phyloP scores from a whole-genome alignment of 1,140 invertebrate genomes.

The Phymastichus coffea region DNA sequence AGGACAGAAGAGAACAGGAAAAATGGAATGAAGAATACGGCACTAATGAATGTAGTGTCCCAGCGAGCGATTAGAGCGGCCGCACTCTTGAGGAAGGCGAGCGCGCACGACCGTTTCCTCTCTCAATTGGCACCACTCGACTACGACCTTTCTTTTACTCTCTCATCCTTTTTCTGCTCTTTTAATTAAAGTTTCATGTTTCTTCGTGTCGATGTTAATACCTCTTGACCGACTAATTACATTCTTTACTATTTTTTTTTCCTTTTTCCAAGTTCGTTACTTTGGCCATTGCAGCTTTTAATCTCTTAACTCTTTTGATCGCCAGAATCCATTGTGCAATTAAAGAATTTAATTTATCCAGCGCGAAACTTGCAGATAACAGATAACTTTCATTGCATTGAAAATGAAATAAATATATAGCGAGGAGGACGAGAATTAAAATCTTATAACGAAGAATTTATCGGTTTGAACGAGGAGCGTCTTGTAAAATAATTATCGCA shows the following conservation, averaged over 20 bases:
- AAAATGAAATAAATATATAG: too few relatives aligned
- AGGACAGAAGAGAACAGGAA: background rate
- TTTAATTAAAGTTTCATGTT: slow-evolving; percentile 19
- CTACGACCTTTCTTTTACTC: background rate
- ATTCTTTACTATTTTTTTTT: too few relatives aligned
- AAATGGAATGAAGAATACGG: slow-evolving; percentile 8
- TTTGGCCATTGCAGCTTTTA: too few relatives aligned
- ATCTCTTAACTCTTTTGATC: too few relatives aligned
- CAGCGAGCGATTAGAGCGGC: slow-evolving; percentile 12
- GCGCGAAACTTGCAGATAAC: background rate
- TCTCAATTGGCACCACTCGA: background rate
- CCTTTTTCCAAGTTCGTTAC: too few relatives aligned
- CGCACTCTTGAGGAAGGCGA: background rate
- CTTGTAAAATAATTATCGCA: too few relatives aligned
- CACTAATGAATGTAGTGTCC: slow-evolving; percentile 26
- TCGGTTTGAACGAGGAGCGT: too few relatives aligned
- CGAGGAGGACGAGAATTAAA: too few relatives aligned
- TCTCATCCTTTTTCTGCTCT: background rate
- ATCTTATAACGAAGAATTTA: too few relatives aligned
- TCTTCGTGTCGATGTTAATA: background rate
- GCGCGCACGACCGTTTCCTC: background rate
- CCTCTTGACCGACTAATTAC: slow-evolving; percentile 10
- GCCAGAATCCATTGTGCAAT: too few relatives aligned
- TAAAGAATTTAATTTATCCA: background rate
- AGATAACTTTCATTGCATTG: too few relatives aligned